phyloP scores from a whole-genome alignment of 2,797 vertebrate species.

The Passerculus sandwichensis region DNA sequence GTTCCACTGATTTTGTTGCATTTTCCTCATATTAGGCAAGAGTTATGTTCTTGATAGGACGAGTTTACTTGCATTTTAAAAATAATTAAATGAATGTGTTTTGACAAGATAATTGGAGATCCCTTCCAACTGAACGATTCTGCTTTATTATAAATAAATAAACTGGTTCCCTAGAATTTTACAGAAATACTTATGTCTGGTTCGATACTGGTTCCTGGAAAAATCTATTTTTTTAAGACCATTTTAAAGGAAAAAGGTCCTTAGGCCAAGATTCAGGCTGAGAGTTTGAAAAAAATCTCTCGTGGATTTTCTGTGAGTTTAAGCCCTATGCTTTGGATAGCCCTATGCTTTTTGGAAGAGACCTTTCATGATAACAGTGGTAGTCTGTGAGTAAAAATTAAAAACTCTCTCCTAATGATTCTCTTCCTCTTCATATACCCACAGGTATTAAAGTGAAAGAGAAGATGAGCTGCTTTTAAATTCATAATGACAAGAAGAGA shows the following conservation, averaged over 20 bases:
- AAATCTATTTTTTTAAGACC: background rate
- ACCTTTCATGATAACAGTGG: background rate
- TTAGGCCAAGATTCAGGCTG: background rate
- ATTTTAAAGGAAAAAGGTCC: background rate
- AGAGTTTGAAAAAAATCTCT: background rate
- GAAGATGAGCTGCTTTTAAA: background rate
- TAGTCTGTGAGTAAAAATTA: background rate
- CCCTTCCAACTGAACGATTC: background rate
- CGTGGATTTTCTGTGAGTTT: background rate
- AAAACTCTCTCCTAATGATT: background rate
- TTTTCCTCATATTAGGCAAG: background rate
- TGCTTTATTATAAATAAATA: background rate
- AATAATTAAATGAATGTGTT: background rate
- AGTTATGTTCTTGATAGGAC: background rate
- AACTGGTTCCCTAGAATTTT: background rate
- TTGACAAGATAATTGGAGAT: background rate
- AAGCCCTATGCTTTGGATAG: background rate
- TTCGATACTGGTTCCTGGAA: background rate
- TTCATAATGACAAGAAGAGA: background rate
- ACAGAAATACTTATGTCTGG: background rate
- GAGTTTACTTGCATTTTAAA: background rate
- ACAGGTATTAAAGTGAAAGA: background rate
- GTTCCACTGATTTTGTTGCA: background rate
- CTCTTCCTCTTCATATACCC: background rate
- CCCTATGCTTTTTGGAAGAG: background rate